Conservation (phyloP, 2,113 vertebrate species). For the Anoplopoma fimbria region DNA sequence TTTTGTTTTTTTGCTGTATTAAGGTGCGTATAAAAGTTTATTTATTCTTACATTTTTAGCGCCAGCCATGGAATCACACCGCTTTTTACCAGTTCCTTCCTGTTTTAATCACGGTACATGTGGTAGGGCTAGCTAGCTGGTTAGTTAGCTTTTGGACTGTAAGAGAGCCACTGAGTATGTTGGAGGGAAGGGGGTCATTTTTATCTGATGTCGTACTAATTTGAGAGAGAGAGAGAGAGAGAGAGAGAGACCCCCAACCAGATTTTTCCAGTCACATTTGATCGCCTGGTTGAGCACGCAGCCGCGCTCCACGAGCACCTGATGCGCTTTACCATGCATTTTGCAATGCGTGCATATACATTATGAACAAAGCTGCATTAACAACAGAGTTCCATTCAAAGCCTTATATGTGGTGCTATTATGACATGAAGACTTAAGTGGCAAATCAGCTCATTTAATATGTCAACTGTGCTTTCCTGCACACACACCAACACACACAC, state of each 20-base stretch:
- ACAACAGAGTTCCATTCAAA: background rate
- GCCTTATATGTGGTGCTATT: conserved; percentile 49
- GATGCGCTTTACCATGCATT: too few relatives aligned
- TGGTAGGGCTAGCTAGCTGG: too few relatives aligned
- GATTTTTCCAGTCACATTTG: too few relatives aligned
- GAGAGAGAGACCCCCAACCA: too few relatives aligned
- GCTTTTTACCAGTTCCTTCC: background rate
- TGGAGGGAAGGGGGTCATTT: too few relatives aligned
- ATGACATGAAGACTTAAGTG: conserved; percentile 83
- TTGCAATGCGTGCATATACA: background rate
- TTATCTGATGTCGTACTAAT: too few relatives aligned
- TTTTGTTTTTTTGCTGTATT: too few relatives aligned
- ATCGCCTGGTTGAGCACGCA: too few relatives aligned
- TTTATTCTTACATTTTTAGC: background rate
- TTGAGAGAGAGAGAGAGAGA: too few relatives aligned
- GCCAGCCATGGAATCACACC: background rate
- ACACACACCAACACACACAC: conserved; percentile 20
- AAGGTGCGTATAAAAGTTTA: background rate
- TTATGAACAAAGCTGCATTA: conserved; percentile 12
- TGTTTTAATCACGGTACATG: too few relatives aligned
- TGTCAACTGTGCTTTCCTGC: conserved; percentile 62
- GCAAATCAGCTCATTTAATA: conserved; percentile 87
- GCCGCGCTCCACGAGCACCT: background rate
- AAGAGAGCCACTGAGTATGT: too few relatives aligned
- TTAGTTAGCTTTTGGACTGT: too few relatives aligned